Base-by-base conservation (phyloP, 2,888 invertebrate species). In the Agrochola lychnidis region DNA sequence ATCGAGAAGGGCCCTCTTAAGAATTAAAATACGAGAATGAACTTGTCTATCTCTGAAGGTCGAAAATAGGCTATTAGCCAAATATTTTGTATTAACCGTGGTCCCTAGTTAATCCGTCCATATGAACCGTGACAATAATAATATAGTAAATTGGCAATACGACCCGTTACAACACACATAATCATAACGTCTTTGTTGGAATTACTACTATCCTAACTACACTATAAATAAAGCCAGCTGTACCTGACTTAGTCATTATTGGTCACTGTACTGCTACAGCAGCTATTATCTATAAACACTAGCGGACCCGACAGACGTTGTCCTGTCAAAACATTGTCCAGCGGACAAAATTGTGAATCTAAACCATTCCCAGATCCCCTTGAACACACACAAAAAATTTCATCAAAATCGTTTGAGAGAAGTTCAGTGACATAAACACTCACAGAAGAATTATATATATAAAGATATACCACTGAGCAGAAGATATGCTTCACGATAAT, bases 111-210 rank as follows among this genome's bases (percentile, higher is more conserved):
- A 48, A 14, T 67, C 30, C 14, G 14, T 48, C 4, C 22, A 48
- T 45, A 19, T 6, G 22, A 22, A 2, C 14, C 9, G 70, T 51
- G 56, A 69, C 48, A 59, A 14, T 79, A 45, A 71, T 61, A n/a
- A n/a, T n/a, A n/a, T n/a, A 36, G 30, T 68, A 61, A 69, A 83
- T 73, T 69, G 48, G 36, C 40, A 48, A 19, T 42, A 45, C 12
- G 10, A 25, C 14, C 40, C 36, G 12, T 69, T 19, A 57, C 51
- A 40, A 53, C 30, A 22, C 36, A 59, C 57, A 70, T 81, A 62
- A 80, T 67, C 57, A 57, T 66, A 59, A 70, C 12, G 30, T 59
- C 51, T 61, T 57, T 53, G 22, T 59, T 12, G 22, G 6, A 45
- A 83, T 64, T 22, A 68, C 63, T 10, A 9, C 9, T 51, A 51